phyloP scores from a whole-genome alignment of 1,140 invertebrate species.

The Trichonephila clavata region DNA sequence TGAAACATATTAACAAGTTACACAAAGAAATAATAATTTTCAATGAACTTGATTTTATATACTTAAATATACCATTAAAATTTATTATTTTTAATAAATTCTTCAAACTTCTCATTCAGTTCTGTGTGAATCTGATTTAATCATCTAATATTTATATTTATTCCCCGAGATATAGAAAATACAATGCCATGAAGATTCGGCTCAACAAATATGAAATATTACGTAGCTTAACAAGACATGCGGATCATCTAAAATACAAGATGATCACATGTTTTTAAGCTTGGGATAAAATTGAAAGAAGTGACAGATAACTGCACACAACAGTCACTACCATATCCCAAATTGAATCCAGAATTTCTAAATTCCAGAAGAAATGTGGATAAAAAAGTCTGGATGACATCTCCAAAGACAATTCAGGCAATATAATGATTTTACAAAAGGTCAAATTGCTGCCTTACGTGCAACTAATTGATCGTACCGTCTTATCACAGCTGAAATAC shows the following conservation, averaged over 20 bases:
- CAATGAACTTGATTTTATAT: too few relatives aligned
- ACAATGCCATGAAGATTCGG: background rate
- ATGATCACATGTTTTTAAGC: background rate
- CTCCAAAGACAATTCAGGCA: background rate
- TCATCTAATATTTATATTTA: too few relatives aligned
- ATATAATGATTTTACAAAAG: background rate
- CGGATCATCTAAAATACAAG: background rate
- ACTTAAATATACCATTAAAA: too few relatives aligned
- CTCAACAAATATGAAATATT: background rate
- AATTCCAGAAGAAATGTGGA: background rate
- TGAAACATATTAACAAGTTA: too few relatives aligned
- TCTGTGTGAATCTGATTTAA: too few relatives aligned
- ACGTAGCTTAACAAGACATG: background rate
- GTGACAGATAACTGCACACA: background rate
- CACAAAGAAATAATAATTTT: too few relatives aligned
- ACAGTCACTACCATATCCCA: background rate
- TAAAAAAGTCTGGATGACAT: background rate
- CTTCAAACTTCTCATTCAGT: too few relatives aligned
- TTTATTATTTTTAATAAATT: too few relatives aligned
- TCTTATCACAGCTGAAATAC: background rate
- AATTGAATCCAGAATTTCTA: background rate
- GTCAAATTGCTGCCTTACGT: background rate
- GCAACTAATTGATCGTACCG: background rate
- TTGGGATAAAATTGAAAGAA: background rate
- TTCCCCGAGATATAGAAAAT: too few relatives aligned